Percentiles rank a stretch among this genome's conserved stretches.
These are phyloP conservation scores for Melanchra persicariae DNA, from an alignment of 2,888 invertebrate genomes.

Conservation along the genomic window DNA sequence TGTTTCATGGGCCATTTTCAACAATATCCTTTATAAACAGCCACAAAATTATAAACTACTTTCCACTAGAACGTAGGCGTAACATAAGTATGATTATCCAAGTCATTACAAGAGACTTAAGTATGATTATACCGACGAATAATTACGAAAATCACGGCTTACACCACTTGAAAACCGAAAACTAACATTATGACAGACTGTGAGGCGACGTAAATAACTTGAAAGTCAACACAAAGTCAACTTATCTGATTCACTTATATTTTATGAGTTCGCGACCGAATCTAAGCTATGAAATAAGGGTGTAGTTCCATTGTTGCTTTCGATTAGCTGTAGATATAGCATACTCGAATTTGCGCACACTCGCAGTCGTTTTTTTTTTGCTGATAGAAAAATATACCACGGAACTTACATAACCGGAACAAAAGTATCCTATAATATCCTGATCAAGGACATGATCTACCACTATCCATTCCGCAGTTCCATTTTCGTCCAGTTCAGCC, in stretches of 20 bases:
- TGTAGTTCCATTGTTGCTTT: neutral
- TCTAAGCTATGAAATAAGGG: slow-evolving; percentile 44
- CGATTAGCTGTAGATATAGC: too few relatives aligned
- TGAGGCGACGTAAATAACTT: slow-evolving; percentile 48
- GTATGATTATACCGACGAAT: slow-evolving; percentile 41
- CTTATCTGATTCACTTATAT: slow-evolving; percentile 63
- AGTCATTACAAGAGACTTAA: slow-evolving; percentile 38
- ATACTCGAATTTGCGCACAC: too few relatives aligned
- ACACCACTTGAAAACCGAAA: slow-evolving; percentile 19
- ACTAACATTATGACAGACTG: slow-evolving; percentile 54
- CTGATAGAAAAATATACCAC: too few relatives aligned
- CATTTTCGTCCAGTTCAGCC: too few relatives aligned
- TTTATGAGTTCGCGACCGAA: slow-evolving; percentile 61
- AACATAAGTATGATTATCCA: slow-evolving; percentile 40
- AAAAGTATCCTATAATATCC: too few relatives aligned
- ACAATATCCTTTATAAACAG: too few relatives aligned
- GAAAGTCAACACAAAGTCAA: slow-evolving; percentile 63
- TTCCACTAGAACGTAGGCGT: neutral
- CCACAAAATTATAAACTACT: slow-evolving; percentile 10
- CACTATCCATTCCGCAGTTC: too few relatives aligned
- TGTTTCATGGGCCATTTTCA: too few relatives aligned
- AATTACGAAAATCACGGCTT: slow-evolving; percentile 36
- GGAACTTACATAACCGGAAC: too few relatives aligned
- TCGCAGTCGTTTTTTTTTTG: too few relatives aligned
- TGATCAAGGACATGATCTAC: too few relatives aligned